Percentiles rank a stretch among this genome's conserved stretches.
Conservation (phyloP, 2,797 vertebrate species). For the Scolopax bukidnonensis region DNA sequence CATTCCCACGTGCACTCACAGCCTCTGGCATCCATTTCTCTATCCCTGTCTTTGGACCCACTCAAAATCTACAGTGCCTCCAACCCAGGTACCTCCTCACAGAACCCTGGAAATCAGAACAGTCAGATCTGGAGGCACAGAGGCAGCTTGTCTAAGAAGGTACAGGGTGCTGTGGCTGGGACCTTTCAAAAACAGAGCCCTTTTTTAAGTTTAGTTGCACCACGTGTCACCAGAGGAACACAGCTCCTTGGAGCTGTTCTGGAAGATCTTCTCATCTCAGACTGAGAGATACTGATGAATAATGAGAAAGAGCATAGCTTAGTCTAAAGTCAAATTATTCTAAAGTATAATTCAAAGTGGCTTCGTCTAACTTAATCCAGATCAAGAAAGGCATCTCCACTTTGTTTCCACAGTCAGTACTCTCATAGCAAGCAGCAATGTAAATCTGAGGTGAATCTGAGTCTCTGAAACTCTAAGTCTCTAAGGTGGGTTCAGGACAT, state of each 20-base stretch:
- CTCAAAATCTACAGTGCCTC: not conserved
- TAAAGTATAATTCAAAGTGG: not conserved
- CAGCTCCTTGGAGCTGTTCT: not conserved
- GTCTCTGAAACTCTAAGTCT: not conserved
- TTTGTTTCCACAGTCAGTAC: not conserved
- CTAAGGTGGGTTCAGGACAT: not conserved
- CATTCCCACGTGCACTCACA: accelerated
- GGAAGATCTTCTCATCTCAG: not conserved
- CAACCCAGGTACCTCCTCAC: not conserved
- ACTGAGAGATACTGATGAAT: not conserved
- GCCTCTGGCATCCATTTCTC: not conserved
- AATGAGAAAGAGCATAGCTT: not conserved
- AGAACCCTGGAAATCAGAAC: not conserved
- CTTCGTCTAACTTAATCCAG: not conserved
- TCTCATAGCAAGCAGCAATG: not conserved
- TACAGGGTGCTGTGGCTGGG: not conserved
- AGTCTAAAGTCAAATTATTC: not conserved
- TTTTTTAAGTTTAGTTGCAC: not conserved
- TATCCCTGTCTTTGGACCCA: not conserved
- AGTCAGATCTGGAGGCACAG: not conserved
- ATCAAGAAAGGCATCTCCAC: not conserved
- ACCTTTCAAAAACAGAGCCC: not conserved
- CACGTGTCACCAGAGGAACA: not conserved
- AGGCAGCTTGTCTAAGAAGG: not conserved
- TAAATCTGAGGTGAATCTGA: not conserved